Conservation (phyloP, 2,797 vertebrate species). For the Acanthurus leucopareius region DNA sequence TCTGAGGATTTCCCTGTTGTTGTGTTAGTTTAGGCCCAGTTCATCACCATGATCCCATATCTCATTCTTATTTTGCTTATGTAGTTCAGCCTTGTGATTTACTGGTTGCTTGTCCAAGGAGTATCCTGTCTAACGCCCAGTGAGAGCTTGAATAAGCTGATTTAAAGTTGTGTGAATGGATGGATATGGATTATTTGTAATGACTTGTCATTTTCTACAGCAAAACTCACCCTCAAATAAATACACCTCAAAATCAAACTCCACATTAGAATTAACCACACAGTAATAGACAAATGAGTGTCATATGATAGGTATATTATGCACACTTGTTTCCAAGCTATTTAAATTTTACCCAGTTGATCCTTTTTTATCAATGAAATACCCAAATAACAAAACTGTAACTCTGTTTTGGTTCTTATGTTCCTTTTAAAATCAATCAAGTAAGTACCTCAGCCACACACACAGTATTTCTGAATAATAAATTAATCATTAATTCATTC, state of each 20-base stretch:
- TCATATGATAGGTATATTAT: neutral
- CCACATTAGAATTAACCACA: neutral
- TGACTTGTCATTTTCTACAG: slow-evolving; percentile 51
- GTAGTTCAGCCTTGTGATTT: slow-evolving; percentile 35
- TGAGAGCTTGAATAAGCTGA: slow-evolving; percentile 49
- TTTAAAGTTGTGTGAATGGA: slow-evolving; percentile 47
- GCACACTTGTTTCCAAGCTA: neutral
- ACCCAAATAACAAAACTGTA: neutral
- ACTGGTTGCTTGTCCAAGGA: slow-evolving; percentile 20
- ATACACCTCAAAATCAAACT: neutral
- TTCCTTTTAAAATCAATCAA: neutral
- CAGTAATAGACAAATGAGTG: neutral
- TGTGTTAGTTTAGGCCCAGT: slow-evolving; percentile 4
- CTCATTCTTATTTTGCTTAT: slow-evolving; percentile 17
- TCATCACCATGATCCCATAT: slow-evolving; percentile 28
- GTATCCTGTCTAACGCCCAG: slow-evolving; percentile 32
- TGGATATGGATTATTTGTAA: slow-evolving; percentile 63
- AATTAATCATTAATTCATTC: neutral
- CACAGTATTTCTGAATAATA: neutral
- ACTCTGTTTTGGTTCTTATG: neutral
- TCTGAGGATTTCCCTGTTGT: slow-evolving; percentile 25
- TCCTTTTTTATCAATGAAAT: neutral
- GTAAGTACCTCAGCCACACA: neutral
- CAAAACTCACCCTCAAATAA: slow-evolving; percentile 13
- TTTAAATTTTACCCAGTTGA: neutral